Evolutionary conservation across 2,888 invertebrate species (phyloP), one percentile per base, ranked within the genome.

Genomic region (Drosophila stalkeri): DNA sequence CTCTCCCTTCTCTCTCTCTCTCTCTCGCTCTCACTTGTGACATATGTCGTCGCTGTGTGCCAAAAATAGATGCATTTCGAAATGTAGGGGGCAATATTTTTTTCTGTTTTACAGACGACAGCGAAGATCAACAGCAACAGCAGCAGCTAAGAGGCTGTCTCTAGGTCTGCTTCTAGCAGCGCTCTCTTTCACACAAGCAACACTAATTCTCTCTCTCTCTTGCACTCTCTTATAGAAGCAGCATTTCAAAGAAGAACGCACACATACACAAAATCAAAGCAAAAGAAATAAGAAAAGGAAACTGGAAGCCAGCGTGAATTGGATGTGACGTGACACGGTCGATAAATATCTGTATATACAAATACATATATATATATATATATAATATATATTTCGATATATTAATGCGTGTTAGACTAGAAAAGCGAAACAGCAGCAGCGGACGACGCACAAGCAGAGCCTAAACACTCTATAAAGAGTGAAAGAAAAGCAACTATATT

Each of bases 51-150:
- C 64, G 55, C 74, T 73, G 71, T 61, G 44, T 37, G 81, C 79
- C 87, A 81, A 79, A 86, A 86, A 86, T 87, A 86, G 87, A 81
- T 79, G 81, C 81, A 70, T 81, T 86, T 86, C 82, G 73, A 82
- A 75, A 86, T 86, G 85, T 86, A 86, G 85, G 85, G 85, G 85
- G 87, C 82, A 87, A 73, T 85, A 85, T 82, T 74, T 51, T 76
- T 41, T 55, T 57, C 55, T 33, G 49, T 18, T 51, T 51, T 51
- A 64, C 49, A 77, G 37, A 63, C 67, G 46, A 54, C 57, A 33
- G 63, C 60, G 41, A 46, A 60, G 62, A 75, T 70, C 75, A 41
- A 37, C 41, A 23, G 20, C 54, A 35, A 12, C 47, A 33, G 49
- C 49, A 18, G 11, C 33, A 49, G 31, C 33, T 51, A 51, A 51